Conservation (phyloP, 2,113 vertebrate species). For the Malurus melanocephalus region DNA sequence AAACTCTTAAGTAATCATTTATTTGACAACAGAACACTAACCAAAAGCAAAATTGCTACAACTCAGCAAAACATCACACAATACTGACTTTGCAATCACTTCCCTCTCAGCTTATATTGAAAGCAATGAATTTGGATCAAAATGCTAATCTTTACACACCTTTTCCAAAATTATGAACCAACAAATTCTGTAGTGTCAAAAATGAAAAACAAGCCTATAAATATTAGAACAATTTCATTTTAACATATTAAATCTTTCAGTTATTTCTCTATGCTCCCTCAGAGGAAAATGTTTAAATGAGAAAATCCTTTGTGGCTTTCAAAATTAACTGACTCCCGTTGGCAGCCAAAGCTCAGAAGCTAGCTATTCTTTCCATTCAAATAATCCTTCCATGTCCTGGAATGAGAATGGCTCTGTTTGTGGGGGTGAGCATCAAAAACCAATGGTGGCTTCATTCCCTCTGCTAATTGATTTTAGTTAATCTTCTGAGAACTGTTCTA, state of each 20-base stretch:
- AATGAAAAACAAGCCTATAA: not conserved
- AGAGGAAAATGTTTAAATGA: not conserved
- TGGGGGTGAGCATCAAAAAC: not conserved
- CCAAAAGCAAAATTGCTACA: not conserved
- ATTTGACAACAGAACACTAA: not conserved
- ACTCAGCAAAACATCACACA: not conserved
- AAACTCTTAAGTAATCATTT: not conserved
- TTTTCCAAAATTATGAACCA: not conserved
- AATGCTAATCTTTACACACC: not conserved
- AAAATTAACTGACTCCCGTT: conserved; percentile 1
- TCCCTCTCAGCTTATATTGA: not conserved
- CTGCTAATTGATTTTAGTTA: conserved; percentile 42
- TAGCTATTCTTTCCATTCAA: not conserved
- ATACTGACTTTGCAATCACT: not conserved
- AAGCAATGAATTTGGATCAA: not conserved
- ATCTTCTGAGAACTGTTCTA: conserved; percentile 35
- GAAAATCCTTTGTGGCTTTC: not conserved
- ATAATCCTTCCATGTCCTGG: not conserved
- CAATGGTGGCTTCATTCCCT: not conserved
- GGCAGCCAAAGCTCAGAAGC: not conserved
- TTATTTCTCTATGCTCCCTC: not conserved
- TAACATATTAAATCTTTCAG: not conserved
- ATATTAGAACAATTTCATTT: not conserved
- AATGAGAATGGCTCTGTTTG: not conserved
- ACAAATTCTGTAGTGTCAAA: not conserved